Evolutionary conservation across 2,888 invertebrate genomes (phyloP), one percentile per base, ranked within the genome.

Genomic region (Metacarcinus magister): DNA sequence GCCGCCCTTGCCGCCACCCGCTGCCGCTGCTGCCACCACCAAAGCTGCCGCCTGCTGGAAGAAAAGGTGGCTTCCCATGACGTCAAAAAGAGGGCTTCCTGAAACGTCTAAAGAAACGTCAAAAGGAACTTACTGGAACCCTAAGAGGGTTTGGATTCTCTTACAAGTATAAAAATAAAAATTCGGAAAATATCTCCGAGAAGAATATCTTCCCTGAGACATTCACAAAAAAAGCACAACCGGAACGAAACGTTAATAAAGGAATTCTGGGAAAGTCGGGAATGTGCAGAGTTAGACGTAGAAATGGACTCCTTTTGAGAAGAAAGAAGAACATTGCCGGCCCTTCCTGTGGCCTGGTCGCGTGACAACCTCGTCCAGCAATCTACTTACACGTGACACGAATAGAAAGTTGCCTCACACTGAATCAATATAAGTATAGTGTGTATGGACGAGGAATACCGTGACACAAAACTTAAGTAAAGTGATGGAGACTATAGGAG

Each of bases 191-290:
- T 75, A 75, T 75, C 75, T 75, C 75, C 23, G 23, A 75, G 75
- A 75, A 75, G 23, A 23, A 75, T 75, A 75, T 75, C 75, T 75
- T 67, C 75, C 28, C n/a, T n/a, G 28, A 75, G 75, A 75, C 75
- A 75, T 75, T 75, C 75, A 75, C 75, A 0, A 5, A 75, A 75
- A 75, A 75, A 23, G n/a, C 87, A 87, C 32, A 87, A 87, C 39
- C 87, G 39, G 39, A 87, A 39, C 13, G 39, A 87, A 87, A 87
- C 87, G 87, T 87, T 87, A 39, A 87, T 87, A 87, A 39, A 87
- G 87, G 87, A 87, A 87, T 87, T 39, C 48, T 44, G 92, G 92
- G 92, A n/a, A 44, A 48, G 92, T 28, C 28, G n/a, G 44, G 92
- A 92, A 28, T 23, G 44, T 43, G 46, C 44, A 28, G 39, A 32